phyloP scores from a whole-genome alignment of 2,797 vertebrate genomes.

The Phoeniculus purpureus region DNA sequence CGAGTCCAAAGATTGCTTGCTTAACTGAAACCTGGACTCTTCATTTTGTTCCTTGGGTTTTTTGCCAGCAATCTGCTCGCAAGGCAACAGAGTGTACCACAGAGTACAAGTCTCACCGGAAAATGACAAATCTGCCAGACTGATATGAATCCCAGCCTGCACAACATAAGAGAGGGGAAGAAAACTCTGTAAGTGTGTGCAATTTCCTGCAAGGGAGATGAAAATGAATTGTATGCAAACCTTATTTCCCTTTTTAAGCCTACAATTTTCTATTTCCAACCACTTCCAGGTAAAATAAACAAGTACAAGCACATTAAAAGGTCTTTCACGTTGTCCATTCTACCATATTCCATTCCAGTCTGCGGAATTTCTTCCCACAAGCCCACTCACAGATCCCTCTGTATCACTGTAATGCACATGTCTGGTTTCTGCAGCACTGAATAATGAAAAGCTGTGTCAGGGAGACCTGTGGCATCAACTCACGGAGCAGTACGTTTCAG shows the following conservation, averaged over 20 bases:
- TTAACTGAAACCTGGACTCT: constrained; percentile 43
- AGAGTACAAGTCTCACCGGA: constrained; percentile 72
- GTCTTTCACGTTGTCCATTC: neutral
- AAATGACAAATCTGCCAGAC: constrained; percentile 78
- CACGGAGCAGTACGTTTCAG: neutral
- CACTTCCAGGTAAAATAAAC: neutral
- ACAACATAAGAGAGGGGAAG: neutral
- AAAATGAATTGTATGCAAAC: neutral
- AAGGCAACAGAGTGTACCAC: constrained; percentile 83
- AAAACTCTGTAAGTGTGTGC: neutral
- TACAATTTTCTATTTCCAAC: neutral
- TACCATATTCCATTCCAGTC: neutral
- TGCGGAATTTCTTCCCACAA: neutral
- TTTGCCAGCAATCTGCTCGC: constrained; percentile 64
- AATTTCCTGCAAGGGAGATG: neutral
- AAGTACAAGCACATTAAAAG: neutral
- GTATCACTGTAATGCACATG: accelerated
- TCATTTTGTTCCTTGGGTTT: constrained; percentile 61
- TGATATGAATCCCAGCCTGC: constrained; percentile 82
- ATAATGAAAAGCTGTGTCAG: neutral
- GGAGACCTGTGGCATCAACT: neutral
- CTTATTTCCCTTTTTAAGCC: neutral
- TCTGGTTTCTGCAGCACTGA: neutral
- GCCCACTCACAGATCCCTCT: neutral
- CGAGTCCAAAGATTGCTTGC: constrained; percentile 31